Conservation (phyloP, 1,140 invertebrate genomes). For the Colletes latitarsis region DNA sequence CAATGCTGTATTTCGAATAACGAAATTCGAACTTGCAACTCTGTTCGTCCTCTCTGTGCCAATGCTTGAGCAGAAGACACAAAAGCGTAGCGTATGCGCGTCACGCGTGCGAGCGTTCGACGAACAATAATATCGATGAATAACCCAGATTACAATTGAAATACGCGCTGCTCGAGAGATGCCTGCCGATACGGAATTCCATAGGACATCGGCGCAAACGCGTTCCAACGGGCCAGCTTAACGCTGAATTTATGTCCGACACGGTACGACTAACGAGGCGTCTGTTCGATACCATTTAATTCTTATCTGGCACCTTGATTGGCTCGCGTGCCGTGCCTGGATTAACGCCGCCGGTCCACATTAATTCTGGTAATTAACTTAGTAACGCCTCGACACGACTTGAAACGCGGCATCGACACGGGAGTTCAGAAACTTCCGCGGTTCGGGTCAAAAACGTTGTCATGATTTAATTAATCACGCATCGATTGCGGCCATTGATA, state of each 20-base stretch:
- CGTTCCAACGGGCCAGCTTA: slow-evolving; percentile 58
- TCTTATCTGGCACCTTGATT: slow-evolving; percentile 73
- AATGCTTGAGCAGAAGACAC: neutral
- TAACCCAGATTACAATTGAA: slow-evolving; percentile 33
- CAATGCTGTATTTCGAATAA: no score
- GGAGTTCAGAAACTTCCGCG: slow-evolving; percentile 1
- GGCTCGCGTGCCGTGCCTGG: slow-evolving; percentile 70
- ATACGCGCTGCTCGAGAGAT: slow-evolving; percentile 2
- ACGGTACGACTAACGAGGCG: slow-evolving; percentile 70
- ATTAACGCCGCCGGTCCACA: slow-evolving; percentile 66
- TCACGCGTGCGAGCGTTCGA: neutral
- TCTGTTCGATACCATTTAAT: slow-evolving; percentile 69
- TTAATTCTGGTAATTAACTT: slow-evolving; percentile 70
- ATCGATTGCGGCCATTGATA: slow-evolving; percentile 17
- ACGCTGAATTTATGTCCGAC: slow-evolving; percentile 70
- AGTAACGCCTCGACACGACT: slow-evolving; percentile 39
- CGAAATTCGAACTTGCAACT: no score
- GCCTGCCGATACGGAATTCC: slow-evolving; percentile 45
- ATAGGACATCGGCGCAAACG: slow-evolving; percentile 45
- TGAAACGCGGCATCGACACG: slow-evolving; percentile 36
- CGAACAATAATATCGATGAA: slow-evolving; percentile 39
- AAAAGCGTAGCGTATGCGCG: slow-evolving; percentile 3
- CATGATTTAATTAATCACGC: slow-evolving; percentile 13
- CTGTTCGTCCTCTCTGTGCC: no score
- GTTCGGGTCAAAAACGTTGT: slow-evolving; percentile 9